phyloP scores from a whole-genome alignment of 1,140 invertebrate species.

The Bombus pascuorum region DNA sequence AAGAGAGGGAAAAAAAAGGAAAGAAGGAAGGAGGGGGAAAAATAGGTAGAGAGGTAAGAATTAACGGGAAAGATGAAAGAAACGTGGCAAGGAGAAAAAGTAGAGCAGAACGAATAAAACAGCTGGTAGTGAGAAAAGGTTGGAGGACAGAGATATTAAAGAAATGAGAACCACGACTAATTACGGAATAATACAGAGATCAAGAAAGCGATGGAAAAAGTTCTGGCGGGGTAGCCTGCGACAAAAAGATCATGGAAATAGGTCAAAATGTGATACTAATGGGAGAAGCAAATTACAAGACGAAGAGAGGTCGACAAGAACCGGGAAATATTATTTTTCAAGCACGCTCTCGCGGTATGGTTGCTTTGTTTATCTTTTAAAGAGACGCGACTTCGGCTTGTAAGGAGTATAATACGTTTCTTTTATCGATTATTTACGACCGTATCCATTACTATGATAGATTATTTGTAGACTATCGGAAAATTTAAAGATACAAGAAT shows the following conservation, averaged over 20 bases:
- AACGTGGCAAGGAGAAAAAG: background rate
- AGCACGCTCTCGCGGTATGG: background rate
- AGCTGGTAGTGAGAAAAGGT: background rate
- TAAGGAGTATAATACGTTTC: too few relatives aligned
- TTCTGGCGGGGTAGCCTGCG: background rate
- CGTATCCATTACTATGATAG: too few relatives aligned
- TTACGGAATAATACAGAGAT: constrained; percentile 31
- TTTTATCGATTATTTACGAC: too few relatives aligned
- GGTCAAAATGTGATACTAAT: constrained; percentile 21
- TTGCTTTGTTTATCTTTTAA: background rate
- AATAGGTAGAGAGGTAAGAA: background rate
- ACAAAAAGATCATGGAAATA: background rate
- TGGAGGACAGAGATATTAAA: constrained; percentile 3
- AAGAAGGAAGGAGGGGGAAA: background rate
- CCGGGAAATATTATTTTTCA: background rate
- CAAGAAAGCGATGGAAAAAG: constrained; percentile 22
- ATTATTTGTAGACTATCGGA: too few relatives aligned
- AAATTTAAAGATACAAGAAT: too few relatives aligned
- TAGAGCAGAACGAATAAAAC: constrained; percentile 31
- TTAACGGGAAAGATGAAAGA: background rate
- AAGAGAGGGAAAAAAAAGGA: too few relatives aligned
- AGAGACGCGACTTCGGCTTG: background rate
- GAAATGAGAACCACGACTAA: constrained; percentile 25
- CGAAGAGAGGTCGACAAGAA: background rate
- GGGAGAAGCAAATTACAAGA: constrained; percentile 7